phyloP scores from a whole-genome alignment of 1,140 invertebrate genomes.

The Drosophila mayri region DNA sequence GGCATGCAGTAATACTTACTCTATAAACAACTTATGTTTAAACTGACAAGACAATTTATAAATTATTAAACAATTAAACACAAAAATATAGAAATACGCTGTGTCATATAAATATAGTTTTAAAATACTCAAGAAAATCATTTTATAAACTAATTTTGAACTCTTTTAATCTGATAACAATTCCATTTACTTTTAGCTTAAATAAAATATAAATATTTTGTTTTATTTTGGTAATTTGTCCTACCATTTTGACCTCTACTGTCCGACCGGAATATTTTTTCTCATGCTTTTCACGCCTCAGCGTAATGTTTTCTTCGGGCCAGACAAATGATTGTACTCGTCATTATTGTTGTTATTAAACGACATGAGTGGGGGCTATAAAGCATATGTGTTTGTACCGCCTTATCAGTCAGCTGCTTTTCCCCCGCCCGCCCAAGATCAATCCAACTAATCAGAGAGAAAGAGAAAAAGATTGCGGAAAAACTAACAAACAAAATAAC shows the following conservation, averaged over 20 bases:
- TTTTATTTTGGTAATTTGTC: too few species aligned
- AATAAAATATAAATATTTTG: too few species aligned
- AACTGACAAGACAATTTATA: too few species aligned
- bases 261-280: too few species aligned
- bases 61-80: too few species aligned
- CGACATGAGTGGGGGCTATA: conserved; percentile 3
- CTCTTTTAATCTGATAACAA: too few species aligned
- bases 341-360: conserved; percentile 36
- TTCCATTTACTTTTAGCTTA: too few species aligned
- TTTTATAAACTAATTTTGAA: too few species aligned
- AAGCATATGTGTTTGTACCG: conserved; percentile 17
- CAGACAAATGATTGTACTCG: conserved; percentile 34
- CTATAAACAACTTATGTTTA: background rate
- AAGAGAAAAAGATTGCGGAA: conserved; percentile 24
- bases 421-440: conserved; percentile 16
- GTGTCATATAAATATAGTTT: too few species aligned
- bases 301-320: conserved; percentile 15
- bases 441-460: conserved; percentile 18
- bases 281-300: conserved; percentile 29
- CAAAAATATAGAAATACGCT: too few species aligned
- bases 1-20: background rate
- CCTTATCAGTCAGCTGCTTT: conserved; percentile 50
- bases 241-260: conserved; percentile 1
- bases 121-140: too few species aligned
- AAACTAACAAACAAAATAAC: conserved; percentile 47